Evolutionary conservation across 1,140 invertebrate species (phyloP), one percentile per base, ranked within the genome.

Genomic region (Cydia splendana): DNA sequence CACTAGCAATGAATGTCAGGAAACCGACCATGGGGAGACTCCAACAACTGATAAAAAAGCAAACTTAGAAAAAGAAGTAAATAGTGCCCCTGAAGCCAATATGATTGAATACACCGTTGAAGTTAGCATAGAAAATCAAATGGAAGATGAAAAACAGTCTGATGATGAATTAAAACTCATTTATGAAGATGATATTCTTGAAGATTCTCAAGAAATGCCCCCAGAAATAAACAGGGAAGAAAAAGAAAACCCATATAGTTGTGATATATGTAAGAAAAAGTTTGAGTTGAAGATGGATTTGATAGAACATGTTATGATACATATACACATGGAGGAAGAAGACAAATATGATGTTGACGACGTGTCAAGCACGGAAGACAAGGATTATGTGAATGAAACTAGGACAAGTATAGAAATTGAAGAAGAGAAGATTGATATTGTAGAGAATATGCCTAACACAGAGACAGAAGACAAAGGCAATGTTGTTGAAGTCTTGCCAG

Each of bases 291-390:
- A 57, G n/a, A 57, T 57, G 6, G n/a, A 18, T 57, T 57, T 57
- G 6, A 57, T 57, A n/a, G 53, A 57, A 57, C 53, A 57, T 57
- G 53, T 57, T 7, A 57, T 18, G 53, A 2, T 57, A 18, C 53
- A 57, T 57, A 57, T 57, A 57, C 53, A 57, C 53, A 57, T 57
- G 53, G 13, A 57, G 53, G 13, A 57, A 18, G 53, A 57, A 18
- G 53, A 57, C 4, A 57, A 7, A 57, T 3, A 57, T 57, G n/a
- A n/a, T 57, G 53, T 18, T 0, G n/a, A 57, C 15, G 9, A 57
- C 7, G 15, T 18, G n/a, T 9, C 53, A n/a, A 57, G 15, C 53
- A 4, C 48, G 5, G 48, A 51, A 51, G 48, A 51, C 2, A 51
- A 51, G 48, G 48, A 51, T 51, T 13, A 10, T 9, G 9, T 42